A percentile compares a stretch with the other conserved stretches of the same genome.
Evolutionary conservation across 2,113 vertebrate species (phyloP).

Genomic region (Leuciscus idus): DNA sequence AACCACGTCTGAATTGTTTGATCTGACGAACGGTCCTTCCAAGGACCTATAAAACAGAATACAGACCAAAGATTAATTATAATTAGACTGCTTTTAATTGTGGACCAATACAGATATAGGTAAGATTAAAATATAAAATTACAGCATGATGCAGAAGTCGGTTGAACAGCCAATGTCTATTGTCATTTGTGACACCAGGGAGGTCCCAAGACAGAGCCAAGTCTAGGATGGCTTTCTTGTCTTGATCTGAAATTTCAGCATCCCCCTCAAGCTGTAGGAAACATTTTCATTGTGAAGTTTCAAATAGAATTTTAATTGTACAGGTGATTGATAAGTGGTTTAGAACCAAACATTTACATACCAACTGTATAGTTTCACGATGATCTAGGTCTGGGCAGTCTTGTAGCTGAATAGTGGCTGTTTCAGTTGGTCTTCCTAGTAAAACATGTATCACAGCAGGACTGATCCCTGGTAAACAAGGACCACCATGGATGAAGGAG

Average conservation of each 20-base stretch:
- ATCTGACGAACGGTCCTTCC: background rate
- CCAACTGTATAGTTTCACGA: background rate
- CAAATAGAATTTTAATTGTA: background rate
- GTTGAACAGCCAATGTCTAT: no score
- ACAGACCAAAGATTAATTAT: no score
- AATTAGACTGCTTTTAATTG: background rate
- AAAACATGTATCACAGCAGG: background rate
- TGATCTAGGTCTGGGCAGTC: background rate
- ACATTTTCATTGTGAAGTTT: background rate
- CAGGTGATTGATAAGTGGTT: background rate
- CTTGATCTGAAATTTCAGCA: background rate
- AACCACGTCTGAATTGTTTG: background rate
- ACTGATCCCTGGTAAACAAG: constrained; percentile 6
- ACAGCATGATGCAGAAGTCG: no score
- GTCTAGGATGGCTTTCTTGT: background rate
- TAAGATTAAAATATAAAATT: no score
- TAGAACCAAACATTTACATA: background rate
- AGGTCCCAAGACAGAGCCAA: background rate
- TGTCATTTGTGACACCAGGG: no score
- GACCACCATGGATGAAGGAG: constrained; percentile 4
- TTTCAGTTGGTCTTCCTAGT: background rate
- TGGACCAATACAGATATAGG: no score
- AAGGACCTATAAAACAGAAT: no score
- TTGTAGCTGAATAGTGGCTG: background rate
- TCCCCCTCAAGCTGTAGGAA: background rate